Percentiles rank a stretch among this genome's conserved stretches.
phyloP scores from a whole-genome alignment of 2,888 invertebrate genomes.

The Machimus rusticus region DNA sequence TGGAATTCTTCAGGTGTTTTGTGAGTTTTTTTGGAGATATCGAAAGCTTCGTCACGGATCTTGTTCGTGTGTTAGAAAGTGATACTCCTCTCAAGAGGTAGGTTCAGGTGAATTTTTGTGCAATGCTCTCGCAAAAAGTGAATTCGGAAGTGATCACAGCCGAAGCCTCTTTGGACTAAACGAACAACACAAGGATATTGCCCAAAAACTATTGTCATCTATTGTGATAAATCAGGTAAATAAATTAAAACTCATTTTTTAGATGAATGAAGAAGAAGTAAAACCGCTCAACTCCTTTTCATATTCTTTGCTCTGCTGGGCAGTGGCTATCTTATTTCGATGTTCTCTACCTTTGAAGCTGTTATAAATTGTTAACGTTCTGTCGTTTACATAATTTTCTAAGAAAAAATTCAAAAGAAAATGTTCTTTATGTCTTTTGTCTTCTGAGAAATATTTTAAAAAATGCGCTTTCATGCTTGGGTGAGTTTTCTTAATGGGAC shows the following conservation, averaged over 20 bases:
- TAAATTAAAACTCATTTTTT: neutral
- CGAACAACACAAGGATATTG: neutral
- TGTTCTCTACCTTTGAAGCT: neutral
- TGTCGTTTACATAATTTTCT: neutral
- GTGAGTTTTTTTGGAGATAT: neutral
- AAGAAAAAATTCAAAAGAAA: neutral
- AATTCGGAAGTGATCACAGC: slow-evolving; percentile 3
- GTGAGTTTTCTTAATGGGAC: neutral
- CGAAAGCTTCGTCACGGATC: neutral
- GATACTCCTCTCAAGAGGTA: neutral
- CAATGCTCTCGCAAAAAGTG: slow-evolving; percentile 18
- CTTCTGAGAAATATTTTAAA: neutral
- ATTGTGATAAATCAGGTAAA: neutral
- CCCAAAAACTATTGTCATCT: neutral
- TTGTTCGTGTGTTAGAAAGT: neutral
- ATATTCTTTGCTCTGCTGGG: neutral
- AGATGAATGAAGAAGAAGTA: neutral
- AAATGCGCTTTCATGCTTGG: neutral
- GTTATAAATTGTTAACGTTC: neutral
- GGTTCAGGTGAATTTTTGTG: neutral
- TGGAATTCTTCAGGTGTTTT: neutral
- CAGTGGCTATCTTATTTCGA: neutral
- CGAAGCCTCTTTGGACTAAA: neutral
- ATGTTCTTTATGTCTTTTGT: neutral
- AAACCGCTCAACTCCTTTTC: neutral